These are phyloP conservation scores for Progne subis DNA, from an alignment of 2,113 vertebrate genomes.

Conservation along the genomic window DNA sequence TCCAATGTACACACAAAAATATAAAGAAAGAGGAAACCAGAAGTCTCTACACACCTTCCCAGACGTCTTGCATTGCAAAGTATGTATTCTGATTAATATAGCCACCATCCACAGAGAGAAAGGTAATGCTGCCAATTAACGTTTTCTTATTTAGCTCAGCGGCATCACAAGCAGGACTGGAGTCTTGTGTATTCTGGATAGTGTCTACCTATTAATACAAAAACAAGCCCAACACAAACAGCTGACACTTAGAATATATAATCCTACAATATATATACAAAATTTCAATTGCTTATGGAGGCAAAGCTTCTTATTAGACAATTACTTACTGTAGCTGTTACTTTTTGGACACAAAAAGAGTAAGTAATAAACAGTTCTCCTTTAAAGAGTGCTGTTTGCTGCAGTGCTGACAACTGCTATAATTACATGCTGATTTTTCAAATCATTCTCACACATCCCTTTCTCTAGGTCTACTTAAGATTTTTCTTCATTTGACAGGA, in stretches of 20 bases:
- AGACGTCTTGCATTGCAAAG: constrained; percentile 81
- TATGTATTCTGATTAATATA: constrained; percentile 87
- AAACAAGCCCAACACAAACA: background rate
- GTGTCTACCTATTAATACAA: constrained; percentile 76
- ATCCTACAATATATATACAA: background rate
- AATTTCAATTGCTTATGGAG: background rate
- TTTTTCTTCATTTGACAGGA: background rate
- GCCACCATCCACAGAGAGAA: constrained; percentile 76
- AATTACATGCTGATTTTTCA: background rate
- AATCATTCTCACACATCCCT: background rate
- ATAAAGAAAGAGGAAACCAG: background rate
- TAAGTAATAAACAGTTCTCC: background rate
- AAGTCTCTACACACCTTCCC: constrained; percentile 77
- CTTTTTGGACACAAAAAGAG: background rate
- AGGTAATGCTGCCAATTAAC: constrained; percentile 88
- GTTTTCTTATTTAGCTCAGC: constrained; percentile 68
- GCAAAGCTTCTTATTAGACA: background rate
- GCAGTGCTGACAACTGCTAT: background rate
- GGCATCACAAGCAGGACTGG: background rate
- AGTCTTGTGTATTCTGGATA: constrained; percentile 74
- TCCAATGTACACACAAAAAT: background rate
- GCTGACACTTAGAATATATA: background rate
- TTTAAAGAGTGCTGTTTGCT: background rate
- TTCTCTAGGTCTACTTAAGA: background rate
- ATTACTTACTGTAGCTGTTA: background rate